Conservation (phyloP, 2,797 vertebrate genomes). For the Phataginus tetradactyla region DNA sequence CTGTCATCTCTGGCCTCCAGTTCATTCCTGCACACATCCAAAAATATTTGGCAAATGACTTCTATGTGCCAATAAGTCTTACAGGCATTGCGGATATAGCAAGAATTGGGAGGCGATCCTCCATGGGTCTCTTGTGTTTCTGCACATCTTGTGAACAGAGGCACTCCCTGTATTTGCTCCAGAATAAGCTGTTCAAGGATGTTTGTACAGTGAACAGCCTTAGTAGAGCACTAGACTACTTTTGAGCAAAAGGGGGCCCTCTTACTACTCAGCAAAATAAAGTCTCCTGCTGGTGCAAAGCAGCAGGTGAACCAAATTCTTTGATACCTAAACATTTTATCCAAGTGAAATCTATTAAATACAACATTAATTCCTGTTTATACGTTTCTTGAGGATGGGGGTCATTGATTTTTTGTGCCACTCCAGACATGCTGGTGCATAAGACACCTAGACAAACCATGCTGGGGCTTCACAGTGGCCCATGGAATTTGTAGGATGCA, state of each 20-base stretch:
- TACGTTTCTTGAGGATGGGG: background rate
- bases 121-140: rapidly evolving
- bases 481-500: background rate
- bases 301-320: background rate
- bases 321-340: no score
- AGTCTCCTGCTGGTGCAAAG: rapidly evolving
- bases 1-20: background rate
- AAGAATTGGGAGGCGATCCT: rapidly evolving
- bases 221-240: rapidly evolving
- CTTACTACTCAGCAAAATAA: rapidly evolving
- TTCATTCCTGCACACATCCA: rapidly evolving
- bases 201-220: background rate
- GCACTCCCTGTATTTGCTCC: rapidly evolving
- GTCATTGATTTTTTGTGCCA: background rate
- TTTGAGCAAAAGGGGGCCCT: background rate
- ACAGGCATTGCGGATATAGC: rapidly evolving
- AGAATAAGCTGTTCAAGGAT: background rate
- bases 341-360: background rate
- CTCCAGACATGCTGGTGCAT: background rate
- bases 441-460: background rate
- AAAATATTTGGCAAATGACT: background rate
- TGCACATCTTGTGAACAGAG: background rate
- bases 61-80: rapidly evolving
- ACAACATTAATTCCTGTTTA: background rate
- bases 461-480: background rate